Evolutionary conservation across 2,113 vertebrate genomes (phyloP), one percentile per base, ranked within the genome.

Genomic region (Arenaria interpres): DNA sequence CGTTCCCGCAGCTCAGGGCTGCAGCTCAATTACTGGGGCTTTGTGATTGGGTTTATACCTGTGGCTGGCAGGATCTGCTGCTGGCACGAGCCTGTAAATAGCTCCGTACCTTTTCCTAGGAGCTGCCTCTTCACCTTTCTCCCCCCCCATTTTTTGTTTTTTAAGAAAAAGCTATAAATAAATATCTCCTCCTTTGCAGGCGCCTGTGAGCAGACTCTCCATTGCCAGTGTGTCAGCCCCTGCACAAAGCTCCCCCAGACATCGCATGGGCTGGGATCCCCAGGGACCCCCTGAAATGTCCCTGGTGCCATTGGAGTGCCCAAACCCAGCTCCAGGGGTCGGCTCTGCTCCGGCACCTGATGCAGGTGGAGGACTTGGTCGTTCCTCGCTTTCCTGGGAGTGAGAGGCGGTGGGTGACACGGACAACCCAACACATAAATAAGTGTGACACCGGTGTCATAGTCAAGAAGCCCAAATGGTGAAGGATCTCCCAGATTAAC

Each of bases 311-410:
- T 30, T 2, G 1, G 53, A 39, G 5, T 67, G 63, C 17, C 30
- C 10, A 18, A 66, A 9, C 2, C 74, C 48, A 35, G 30, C 35
- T 78, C 39, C 64, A 28, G 18, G 43, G 50, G 19, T 27, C 1
- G 1, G 32, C 25, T 71, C 50, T 37, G 32, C 64, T 50, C 73
- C 1, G 0, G 56, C 35, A 32, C 25, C 22, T 1, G 0, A 53
- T 0, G 0, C 24, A 3, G 23, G 16, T 2, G 10, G 27, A 60
- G 24, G 43, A 16, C 18, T 17, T 0, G 0, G 14, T n/a, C 4
- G 0, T 32, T 76, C 30, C 56, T 89, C 1, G 0, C 10, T 46
- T 33, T 45, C 45, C 76, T 14, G 59, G 60, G 46, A 62, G 8
- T 5, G 16, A 48, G 51, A 64, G 20, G 39, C 32, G 57, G 37